Evolutionary conservation across 2,797 vertebrate genomes (phyloP).

Genomic region (Spheniscus humboldti): DNA sequence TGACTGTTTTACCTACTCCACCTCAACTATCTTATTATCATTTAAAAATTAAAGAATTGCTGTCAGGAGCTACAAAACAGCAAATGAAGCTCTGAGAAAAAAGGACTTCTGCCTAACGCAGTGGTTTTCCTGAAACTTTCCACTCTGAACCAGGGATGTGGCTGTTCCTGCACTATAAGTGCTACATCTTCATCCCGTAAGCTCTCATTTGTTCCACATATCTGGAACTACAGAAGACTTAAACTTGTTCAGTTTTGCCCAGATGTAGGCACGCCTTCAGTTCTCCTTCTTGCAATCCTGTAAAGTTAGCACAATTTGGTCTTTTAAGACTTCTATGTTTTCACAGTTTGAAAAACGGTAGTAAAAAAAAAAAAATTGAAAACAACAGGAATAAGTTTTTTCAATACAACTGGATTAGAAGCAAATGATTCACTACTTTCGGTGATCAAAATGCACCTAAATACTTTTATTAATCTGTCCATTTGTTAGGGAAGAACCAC

Average conservation of each 20-base stretch:
- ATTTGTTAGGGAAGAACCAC: background rate
- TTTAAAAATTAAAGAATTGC: background rate
- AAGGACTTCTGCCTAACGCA: background rate
- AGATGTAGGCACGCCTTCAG: background rate
- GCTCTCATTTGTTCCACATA: background rate
- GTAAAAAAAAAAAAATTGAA: background rate
- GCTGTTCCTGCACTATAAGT: background rate
- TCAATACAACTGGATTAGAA: background rate
- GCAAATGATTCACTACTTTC: background rate
- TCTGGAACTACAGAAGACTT: background rate
- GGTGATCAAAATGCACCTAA: background rate
- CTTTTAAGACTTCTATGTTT: background rate
- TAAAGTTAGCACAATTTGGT: background rate
- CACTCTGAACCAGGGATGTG: background rate
- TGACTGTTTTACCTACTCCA: background rate
- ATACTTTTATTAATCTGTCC: background rate
- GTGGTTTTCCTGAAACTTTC: background rate
- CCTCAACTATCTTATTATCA: background rate
- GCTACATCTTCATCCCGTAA: background rate
- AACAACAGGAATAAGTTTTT: background rate
- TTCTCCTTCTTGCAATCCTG: background rate
- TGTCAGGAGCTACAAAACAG: background rate
- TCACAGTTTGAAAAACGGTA: background rate
- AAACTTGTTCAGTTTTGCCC: background rate
- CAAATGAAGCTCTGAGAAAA: background rate